Evolutionary conservation across 2,888 invertebrate species (phyloP), one percentile per base, ranked within the genome.

Genomic region (Lottia gigantea): DNA sequence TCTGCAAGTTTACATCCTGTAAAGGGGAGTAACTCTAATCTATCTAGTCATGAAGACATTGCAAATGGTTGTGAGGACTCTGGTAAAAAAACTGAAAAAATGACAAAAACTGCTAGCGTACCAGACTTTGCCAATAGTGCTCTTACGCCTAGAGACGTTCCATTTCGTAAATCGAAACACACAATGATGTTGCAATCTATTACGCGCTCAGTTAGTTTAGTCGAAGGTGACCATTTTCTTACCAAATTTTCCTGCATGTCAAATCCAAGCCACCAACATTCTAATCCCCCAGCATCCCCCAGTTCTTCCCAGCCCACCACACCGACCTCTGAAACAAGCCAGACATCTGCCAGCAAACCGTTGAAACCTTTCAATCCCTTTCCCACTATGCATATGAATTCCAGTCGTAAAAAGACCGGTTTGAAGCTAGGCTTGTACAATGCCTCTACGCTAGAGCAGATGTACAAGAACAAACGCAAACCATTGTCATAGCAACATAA

Each of bases 391-490:
- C 84, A 85, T 68, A 74, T 86, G 65, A 87, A 84, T 79, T 76
- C 80, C 71, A 83, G 85, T 67, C 73, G 86, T 49, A 84, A 85
- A 2, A 83, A 82, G 67, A 84, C 85, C 65, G 87, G 87, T 0
- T 76, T 88, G 7, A 85, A 84, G 66, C 76, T 88, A 6, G 88
- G 88, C 4, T 78, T 88, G 66, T 88, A 88, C 76, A 83, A 82
- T 23, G 80, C 80, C 0, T 82, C 85, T 40, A 83, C 82, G 11
- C 70, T 82, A 25, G 77, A 80, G 11, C 40, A 40, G 40, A 40
- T 40, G 40, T 40, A 40, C 40, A 40, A 40, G 40, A 40, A 8
- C 40, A 40, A 40, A 8, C 40, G 40, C 11, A 40, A 40, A 40
- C 40, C 40, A 40, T 11, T 40, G 6, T 40, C 40, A 8, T 40